Conservation (phyloP, 1,140 invertebrate genomes). For the Palaemon carinicauda region DNA sequence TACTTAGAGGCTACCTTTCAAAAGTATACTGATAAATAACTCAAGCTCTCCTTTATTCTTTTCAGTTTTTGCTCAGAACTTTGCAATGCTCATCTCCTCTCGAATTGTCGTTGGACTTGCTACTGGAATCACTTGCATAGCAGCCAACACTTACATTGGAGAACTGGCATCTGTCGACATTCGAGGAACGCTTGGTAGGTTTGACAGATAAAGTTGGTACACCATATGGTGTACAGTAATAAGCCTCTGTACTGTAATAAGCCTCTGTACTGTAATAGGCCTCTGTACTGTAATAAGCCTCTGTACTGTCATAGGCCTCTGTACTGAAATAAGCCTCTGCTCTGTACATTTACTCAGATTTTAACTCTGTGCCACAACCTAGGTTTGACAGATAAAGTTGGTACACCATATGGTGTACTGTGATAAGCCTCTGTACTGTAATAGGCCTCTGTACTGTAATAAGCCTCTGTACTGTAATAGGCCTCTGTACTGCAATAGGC, state of each 20-base stretch:
- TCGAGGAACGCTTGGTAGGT: conserved; percentile 52
- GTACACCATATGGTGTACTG: not conserved
- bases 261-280: too few relatives aligned
- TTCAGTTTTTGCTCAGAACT: conserved; percentile 30
- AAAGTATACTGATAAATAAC: too few relatives aligned
- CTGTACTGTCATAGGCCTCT: too few relatives aligned
- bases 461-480: too few relatives aligned
- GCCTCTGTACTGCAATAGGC: too few relatives aligned
- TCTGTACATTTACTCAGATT: too few relatives aligned
- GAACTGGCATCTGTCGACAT: conserved; percentile 47
- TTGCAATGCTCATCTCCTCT: conserved; percentile 44
- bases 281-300: too few relatives aligned
- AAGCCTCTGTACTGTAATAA: too few relatives aligned
- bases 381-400: not conserved
- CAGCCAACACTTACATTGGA: conserved; percentile 43
- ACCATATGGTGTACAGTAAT: not conserved
- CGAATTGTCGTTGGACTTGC: conserved; percentile 33
- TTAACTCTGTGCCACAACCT: too few relatives aligned
- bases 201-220: not conserved
- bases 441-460: too few relatives aligned
- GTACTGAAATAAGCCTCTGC: too few relatives aligned
- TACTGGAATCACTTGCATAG: conserved; percentile 63
- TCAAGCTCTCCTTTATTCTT: not conserved
- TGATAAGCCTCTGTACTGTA: too few relatives aligned
- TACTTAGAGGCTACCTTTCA: not conserved